Conservation (phyloP, 2,888 invertebrate species). For the Conomelus anceps region DNA sequence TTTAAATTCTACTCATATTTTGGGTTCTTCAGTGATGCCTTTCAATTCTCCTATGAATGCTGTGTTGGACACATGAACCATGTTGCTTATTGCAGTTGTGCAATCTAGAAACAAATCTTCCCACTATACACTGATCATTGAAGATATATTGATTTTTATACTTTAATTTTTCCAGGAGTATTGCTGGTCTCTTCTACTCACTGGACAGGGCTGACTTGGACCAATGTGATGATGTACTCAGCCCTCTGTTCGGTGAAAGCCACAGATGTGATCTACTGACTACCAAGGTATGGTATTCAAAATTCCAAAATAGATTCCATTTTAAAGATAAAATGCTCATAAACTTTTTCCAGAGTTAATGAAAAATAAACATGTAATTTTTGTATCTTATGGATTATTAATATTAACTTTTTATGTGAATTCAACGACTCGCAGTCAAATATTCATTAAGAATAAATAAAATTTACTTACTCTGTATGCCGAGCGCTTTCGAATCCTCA, state of each 20-base stretch:
- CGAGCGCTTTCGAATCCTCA: too few species aligned
- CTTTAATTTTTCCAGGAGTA: slow-evolving; percentile 44
- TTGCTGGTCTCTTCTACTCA: slow-evolving; percentile 54
- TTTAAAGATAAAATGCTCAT: neutral
- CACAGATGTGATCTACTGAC: slow-evolving; percentile 52
- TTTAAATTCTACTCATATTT: too few species aligned
- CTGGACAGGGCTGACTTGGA: slow-evolving; percentile 54
- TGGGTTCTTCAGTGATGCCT: too few species aligned
- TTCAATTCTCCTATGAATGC: too few species aligned
- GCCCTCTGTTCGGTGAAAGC: slow-evolving; percentile 60
- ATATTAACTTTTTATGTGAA: neutral
- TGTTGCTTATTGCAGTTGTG: too few species aligned
- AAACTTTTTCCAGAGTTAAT: neutral
- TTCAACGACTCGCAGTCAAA: neutral
- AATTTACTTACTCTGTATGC: too few species aligned
- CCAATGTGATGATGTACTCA: slow-evolving; percentile 64
- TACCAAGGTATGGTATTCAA: slow-evolving; percentile 42
- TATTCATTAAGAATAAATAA: too few species aligned
- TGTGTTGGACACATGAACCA: too few species aligned
- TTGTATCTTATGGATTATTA: neutral
- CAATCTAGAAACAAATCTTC: too few species aligned
- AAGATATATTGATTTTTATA: neutral
- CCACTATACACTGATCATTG: neutral
- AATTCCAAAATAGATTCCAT: neutral
- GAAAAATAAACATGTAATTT: too few species aligned